Conservation (phyloP, 2,113 vertebrate species). For the Chaetorhynchus papuensis region DNA sequence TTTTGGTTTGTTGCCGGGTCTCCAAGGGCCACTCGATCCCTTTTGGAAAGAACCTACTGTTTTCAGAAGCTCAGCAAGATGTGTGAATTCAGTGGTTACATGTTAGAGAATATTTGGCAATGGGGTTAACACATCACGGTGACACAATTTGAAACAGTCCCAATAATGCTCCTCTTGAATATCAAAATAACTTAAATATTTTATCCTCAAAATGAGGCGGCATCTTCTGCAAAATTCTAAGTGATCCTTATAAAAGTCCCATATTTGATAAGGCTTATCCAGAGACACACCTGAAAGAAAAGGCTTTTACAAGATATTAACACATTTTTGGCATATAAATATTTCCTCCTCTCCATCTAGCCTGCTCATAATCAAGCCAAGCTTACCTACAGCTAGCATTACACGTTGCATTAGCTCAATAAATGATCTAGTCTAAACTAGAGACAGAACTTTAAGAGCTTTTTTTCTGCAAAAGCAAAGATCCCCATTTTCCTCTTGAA, state of each 20-base stretch:
- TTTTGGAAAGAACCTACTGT: conserved; percentile 84
- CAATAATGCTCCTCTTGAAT: conserved; percentile 90
- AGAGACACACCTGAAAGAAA: conserved; percentile 92
- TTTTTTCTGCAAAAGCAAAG: conserved; percentile 75
- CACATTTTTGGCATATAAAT: conserved; percentile 79
- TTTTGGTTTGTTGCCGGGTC: conserved; percentile 87
- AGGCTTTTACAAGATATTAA: conserved; percentile 92
- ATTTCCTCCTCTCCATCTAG: conserved; percentile 75
- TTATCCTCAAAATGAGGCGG: conserved; percentile 87
- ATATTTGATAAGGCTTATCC: conserved; percentile 87
- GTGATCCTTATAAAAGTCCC: conserved; percentile 90
- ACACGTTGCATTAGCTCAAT: conserved; percentile 59
- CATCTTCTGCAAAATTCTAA: conserved; percentile 91
- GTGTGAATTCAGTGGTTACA: conserved; percentile 81
- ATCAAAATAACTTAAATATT: conserved; percentile 84
- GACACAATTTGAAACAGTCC: conserved; percentile 85
- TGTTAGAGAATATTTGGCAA: conserved; percentile 82
- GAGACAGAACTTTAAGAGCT: conserved; percentile 48
- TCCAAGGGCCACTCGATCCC: conserved; percentile 83
- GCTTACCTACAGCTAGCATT: conserved; percentile 71
- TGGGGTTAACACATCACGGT: conserved; percentile 82
- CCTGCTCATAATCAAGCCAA: conserved; percentile 68
- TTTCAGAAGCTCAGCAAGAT: conserved; percentile 86
- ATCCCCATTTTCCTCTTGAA: conserved; percentile 81
- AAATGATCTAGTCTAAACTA: conserved; percentile 71